Evolutionary conservation across 2,888 invertebrate genomes (phyloP), one percentile per base, ranked within the genome.

Genomic region (Troglohyphantes excavatus): DNA sequence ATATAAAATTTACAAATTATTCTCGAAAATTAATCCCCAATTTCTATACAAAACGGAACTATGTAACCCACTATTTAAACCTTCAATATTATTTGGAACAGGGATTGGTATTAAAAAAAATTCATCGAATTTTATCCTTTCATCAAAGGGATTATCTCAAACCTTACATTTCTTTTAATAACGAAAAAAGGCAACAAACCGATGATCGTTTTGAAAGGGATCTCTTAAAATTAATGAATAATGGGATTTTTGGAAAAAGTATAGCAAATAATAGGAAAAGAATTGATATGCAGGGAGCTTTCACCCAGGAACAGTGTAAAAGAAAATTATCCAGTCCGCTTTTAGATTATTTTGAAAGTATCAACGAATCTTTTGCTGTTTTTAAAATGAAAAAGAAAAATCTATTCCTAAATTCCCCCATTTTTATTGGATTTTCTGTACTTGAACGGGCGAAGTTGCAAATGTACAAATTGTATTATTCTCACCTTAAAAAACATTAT

Each of bases 111-210:
- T n/a, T 53, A n/a, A 53, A 53, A 53, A 53, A 53, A n/a, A 53
- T 53, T n/a, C 53, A 53, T 53, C 9, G 53, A 53, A 53, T 53
- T n/a, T 53, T 53, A n/a, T n/a, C 17, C n/a, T 53, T 53, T 53
- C 5, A 13, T 53, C 53, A 53, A 53, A n/a, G 17, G 53, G 53
- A 53, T 53, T 53, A 33, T 33, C 39, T 39, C 39, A n/a, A 53
- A n/a, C 13, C 17, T 13, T 53, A n/a, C 53, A 53, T 53, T n/a
- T n/a, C 13, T 53, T n/a, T 53, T 13, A 53, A 53, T 13, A 53
- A 53, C 17, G 53, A 53, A 53, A 53, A 53, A 53, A 53, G 13
- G n/a, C n/a, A 53, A 53, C 53, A n/a, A 53, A 53, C n/a, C 53
- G 53, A 53, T n/a, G 17, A 53, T n/a, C n/a, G 13, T n/a, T 53